These are phyloP conservation scores for Rhyacophila brunnea DNA, from an alignment of 1,140 invertebrate species.

Conservation along the genomic window DNA sequence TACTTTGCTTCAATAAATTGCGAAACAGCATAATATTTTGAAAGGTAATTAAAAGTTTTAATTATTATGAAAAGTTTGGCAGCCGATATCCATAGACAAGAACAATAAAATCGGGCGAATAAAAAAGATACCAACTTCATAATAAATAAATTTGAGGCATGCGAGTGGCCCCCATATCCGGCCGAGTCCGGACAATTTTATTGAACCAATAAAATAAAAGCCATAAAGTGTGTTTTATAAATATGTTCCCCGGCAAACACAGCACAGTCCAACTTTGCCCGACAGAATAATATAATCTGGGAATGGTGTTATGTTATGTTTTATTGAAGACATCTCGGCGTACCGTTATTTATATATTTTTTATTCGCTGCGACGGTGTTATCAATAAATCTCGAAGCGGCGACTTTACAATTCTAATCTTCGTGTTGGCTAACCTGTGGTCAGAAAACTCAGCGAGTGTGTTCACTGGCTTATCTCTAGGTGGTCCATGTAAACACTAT, in stretches of 20 bases:
- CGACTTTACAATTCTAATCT: not conserved
- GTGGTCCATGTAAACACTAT: too few species aligned
- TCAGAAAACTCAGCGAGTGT: too few species aligned
- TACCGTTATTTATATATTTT: not conserved
- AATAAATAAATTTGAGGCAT: slow-evolving; percentile 1
- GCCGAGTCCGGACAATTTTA: not conserved
- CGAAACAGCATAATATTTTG: too few species aligned
- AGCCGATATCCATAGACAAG: too few species aligned
- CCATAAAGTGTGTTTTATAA: slow-evolving; percentile 2
- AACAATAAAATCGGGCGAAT: not conserved
- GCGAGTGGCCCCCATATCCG: not conserved
- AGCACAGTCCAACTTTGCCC: too few species aligned
- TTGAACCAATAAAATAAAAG: not conserved
- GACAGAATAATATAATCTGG: not conserved
- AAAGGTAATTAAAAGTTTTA: too few species aligned
- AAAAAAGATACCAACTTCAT: not conserved
- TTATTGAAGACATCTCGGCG: not conserved
- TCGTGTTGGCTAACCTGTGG: too few species aligned
- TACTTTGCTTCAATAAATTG: too few species aligned
- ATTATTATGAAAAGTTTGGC: too few species aligned
- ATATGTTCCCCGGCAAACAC: not conserved
- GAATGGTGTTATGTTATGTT: not conserved
- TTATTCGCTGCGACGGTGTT: not conserved
- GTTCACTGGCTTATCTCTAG: too few species aligned
- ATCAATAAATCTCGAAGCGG: not conserved